A percentile compares a stretch with the other conserved stretches of the same genome.
These are phyloP conservation scores for Drosophila saltans DNA, from an alignment of 1,140 invertebrate species.

Conservation along the genomic window DNA sequence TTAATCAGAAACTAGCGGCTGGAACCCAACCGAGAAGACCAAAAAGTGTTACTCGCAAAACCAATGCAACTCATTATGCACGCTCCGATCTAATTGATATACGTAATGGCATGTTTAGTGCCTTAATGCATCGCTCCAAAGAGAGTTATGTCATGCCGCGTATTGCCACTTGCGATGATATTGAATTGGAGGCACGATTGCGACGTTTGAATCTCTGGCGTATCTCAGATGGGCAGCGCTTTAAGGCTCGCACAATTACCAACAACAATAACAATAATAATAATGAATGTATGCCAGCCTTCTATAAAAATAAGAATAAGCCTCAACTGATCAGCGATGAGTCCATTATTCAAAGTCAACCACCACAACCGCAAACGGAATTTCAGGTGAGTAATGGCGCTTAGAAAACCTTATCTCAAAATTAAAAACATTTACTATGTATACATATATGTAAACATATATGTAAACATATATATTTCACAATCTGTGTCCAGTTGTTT, in stretches of 20 bases:
- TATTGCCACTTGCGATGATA: constrained; percentile 79
- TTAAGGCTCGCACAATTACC: constrained; percentile 33
- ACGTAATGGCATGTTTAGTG: constrained; percentile 63
- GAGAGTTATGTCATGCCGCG: constrained; percentile 61
- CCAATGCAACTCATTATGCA: constrained; percentile 45
- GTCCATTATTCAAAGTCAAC: constrained; percentile 77
- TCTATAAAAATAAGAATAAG: constrained; percentile 66
- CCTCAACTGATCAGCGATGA: constrained; percentile 67
- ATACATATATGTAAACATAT: constrained; percentile 17
- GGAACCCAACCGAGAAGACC: constrained; percentile 9
- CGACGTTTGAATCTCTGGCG: constrained; percentile 77
- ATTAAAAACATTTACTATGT: constrained; percentile 2
- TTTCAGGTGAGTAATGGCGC: constrained; percentile 63
- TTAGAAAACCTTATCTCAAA: neutral
- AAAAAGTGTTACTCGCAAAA: constrained; percentile 16
- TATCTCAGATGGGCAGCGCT: constrained; percentile 29
- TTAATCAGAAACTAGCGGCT: constrained; percentile 14
- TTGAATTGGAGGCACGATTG: constrained; percentile 72
- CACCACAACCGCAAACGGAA: constrained; percentile 68
- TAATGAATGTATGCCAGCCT: constrained; percentile 69
- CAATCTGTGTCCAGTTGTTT: constrained; percentile 6
- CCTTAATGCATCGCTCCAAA: constrained; percentile 49
- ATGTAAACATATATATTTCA: constrained; percentile 21
- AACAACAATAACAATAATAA: constrained; percentile 36
- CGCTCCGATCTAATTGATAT: constrained; percentile 65